Evolutionary conservation across 2,113 vertebrate species (phyloP), one percentile per base, ranked within the genome.

Genomic region (Scophthalmus maximus): DNA sequence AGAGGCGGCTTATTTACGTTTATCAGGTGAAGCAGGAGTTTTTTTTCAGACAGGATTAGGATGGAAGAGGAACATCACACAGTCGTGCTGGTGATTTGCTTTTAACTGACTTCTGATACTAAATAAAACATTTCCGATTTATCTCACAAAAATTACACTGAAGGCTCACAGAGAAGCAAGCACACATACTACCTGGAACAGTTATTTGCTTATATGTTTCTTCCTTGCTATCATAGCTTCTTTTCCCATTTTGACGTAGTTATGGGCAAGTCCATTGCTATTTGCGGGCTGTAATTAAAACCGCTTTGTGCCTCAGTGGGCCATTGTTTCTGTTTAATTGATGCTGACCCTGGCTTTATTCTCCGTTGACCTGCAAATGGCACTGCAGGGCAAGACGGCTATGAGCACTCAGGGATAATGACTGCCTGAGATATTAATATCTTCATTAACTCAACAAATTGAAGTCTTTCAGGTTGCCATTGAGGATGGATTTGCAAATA

Each of bases 291-390:
- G 59, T 88, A 88, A 89, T 91, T 90, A 87, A 83, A 90, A 60
- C 30, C 9, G 47, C 60, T 44, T 47, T 61, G 65, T 68, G 74
- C 73, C 78, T 87, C 69, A 62, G 69, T 44, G 50, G 77, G 60
- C 83, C 59, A 73, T 79, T 87, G 87, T 85, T 85, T 90, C 79
- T 63, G 53, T n/a, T n/a, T 73, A 89, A 89, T 87, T 84, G 80
- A 75, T 79, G 38, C 8, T 70, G 85, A 73, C 78, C 85, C 44
- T 46, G 17, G 51, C 34, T 69, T 77, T 68, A 75, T 79, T 70
- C 42, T 30, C 51, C 55, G 30, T 34, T 67, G 58, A 81, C 66
- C 83, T 66, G 36, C 17, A 68, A 60, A 82, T 10, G 34, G 40
- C 27, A 27, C 32, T 0, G 51, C 15, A 22, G 38, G 62, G 20